Evolutionary conservation across 1,140 invertebrate genomes (phyloP).

Genomic region (Bombus vancouverensis): DNA sequence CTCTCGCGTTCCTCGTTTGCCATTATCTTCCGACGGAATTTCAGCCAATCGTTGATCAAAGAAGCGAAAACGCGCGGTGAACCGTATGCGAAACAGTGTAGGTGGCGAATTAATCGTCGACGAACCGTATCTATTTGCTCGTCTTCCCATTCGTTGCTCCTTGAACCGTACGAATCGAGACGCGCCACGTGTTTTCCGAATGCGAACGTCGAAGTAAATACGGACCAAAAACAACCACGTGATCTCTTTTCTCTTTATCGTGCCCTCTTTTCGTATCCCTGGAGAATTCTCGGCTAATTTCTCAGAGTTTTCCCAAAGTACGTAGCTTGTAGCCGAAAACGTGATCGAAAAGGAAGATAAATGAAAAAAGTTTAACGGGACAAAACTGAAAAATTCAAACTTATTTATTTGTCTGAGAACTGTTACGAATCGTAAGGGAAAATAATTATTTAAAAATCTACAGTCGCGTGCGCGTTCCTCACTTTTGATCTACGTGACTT

Average conservation of each 20-base stretch:
- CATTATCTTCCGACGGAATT: not conserved
- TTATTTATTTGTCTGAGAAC: not conserved
- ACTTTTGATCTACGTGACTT: not conserved
- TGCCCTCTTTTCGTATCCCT: not conserved
- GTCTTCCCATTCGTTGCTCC: not conserved
- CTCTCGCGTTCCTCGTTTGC: not conserved
- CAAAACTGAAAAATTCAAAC: not conserved
- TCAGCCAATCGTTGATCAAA: not conserved
- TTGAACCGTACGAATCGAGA: not conserved
- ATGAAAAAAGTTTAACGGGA: too few species aligned
- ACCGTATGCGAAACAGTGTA: not conserved
- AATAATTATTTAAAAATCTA: not conserved
- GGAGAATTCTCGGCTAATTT: not conserved
- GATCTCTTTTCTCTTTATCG: not conserved
- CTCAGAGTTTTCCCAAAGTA: not conserved
- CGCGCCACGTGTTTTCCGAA: not conserved
- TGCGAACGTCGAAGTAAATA: not conserved
- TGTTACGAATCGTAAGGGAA: not conserved
- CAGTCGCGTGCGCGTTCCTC: not conserved
- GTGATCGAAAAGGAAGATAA: not conserved
- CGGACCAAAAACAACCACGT: not conserved
- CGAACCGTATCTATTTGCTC: not conserved
- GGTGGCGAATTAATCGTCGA: constrained; percentile 27
- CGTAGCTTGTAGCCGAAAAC: not conserved
- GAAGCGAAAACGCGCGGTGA: not conserved